Evolutionary conservation across 2,113 vertebrate species (phyloP), one percentile per base, ranked within the genome.

Genomic region (Leptobrachium leishanense): DNA sequence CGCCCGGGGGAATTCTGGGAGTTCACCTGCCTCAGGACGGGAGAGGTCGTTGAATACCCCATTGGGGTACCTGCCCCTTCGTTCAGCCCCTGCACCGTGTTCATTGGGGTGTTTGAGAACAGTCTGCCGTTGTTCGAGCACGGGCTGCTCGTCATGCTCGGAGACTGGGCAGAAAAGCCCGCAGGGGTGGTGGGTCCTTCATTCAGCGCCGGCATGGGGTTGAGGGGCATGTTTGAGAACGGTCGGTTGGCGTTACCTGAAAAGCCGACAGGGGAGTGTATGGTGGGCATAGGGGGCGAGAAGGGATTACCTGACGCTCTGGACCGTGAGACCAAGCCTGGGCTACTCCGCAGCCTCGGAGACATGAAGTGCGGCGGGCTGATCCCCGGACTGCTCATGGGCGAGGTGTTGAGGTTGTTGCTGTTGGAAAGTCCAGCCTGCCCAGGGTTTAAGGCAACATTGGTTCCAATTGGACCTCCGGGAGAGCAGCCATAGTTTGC

Each of bases 301-400:
- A 98, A 98, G 59, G 95, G 94, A 84, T 93, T 94, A 85, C 90
- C 92, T 41, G 94, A 89, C 43, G 89, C 87, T 46, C 94, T 88
- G 46, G 96, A 91, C 80, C 95, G 91, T 40, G 92, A 87, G 44
- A 91, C 89, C 77, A 92, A 83, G 40, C 94, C 95, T 5, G 96
- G 95, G 86, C 94, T 94, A 77, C 91, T 93, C 75, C 93, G 94
- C 63, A 93, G 93, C 89, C 94, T 92, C 1, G 95, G 94, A 5
- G 96, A 95, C 92, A 96, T 93, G 88, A 97, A 97, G 75, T 95
- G 97, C 67, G 96, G 90, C 79, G 95, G 91, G 87, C 94, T 87
- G 67, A 95, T 90, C 88, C 95, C 92, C 82, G 97, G 94, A 82
- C 95, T 95, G 81, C 92, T 92, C 89, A 97, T 85, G 74, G 96